Evolutionary conservation across 1,140 invertebrate species (phyloP).

Genomic region (Platyura marginata): DNA sequence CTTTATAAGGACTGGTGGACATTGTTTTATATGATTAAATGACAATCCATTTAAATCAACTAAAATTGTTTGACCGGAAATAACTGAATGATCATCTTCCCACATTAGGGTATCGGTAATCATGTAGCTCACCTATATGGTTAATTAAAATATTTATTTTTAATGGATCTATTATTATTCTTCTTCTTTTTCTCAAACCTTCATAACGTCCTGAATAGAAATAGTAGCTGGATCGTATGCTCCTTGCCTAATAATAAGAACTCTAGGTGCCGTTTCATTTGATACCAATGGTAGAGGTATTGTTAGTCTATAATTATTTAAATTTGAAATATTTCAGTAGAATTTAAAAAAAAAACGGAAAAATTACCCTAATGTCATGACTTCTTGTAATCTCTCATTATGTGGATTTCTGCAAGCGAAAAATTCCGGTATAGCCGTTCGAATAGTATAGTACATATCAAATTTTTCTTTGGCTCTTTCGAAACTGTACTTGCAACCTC

Average conservation of each 20-base stretch:
- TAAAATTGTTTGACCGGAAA: conserved; percentile 26
- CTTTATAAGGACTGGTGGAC: too few species aligned
- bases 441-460: conserved; percentile 40
- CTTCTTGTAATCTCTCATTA: conserved; percentile 20
- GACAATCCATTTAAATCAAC: conserved; percentile 24
- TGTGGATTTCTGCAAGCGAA: conserved; percentile 21
- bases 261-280: neutral
- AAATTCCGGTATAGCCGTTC: conserved; percentile 30
- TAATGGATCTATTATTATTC: too few species aligned
- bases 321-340: neutral
- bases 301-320: neutral
- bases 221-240: neutral
- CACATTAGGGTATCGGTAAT: conserved; percentile 15
- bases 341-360: too few species aligned
- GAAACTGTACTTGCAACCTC: conserved; percentile 47
- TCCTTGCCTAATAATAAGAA: neutral
- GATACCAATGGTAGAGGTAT: neutral
- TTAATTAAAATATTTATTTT: too few species aligned
- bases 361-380: neutral
- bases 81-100: conserved; percentile 26
- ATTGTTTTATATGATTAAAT: conserved; percentile 26
- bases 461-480: conserved; percentile 42
- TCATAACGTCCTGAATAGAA: conserved; percentile 5
- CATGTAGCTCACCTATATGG: conserved; percentile 8
- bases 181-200: too few species aligned